Percentiles rank a stretch among this genome's conserved stretches.
phyloP scores from a whole-genome alignment of 1,140 invertebrate species.

The Hyphantria cunea region DNA sequence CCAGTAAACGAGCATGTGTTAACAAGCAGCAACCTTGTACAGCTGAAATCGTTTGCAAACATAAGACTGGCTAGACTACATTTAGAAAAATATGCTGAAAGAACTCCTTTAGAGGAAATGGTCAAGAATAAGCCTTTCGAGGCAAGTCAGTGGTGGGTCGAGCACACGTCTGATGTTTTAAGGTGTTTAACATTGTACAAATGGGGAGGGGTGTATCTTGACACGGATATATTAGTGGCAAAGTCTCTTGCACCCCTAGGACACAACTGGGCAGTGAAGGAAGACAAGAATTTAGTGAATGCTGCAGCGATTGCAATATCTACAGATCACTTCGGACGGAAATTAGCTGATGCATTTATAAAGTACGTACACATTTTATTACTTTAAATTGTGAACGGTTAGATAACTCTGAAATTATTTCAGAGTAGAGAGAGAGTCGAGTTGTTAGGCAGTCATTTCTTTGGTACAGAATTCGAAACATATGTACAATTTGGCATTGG shows the following conservation, averaged over 20 bases:
- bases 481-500: too few relatives aligned
- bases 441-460: too few relatives aligned
- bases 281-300: too few relatives aligned
- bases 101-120: slow-evolving; percentile 39
- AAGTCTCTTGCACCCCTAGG: slow-evolving; percentile 83
- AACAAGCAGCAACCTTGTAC: neutral
- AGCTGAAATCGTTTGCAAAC: neutral
- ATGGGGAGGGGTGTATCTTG: slow-evolving; percentile 90
- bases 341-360: too few relatives aligned
- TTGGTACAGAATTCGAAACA: too few relatives aligned
- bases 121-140: slow-evolving; percentile 77
- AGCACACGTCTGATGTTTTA: slow-evolving; percentile 86
- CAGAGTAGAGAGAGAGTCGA: too few relatives aligned
- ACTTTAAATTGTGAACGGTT: too few relatives aligned
- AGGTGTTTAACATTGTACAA: slow-evolving; percentile 89
- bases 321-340: too few relatives aligned
- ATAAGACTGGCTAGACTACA: neutral
- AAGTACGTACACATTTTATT: too few relatives aligned
- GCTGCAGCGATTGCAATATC: too few relatives aligned
- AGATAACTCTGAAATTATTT: too few relatives aligned
- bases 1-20: neutral
- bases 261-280: slow-evolving; percentile 83
- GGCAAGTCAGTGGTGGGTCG: slow-evolving; percentile 80
- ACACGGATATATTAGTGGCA: slow-evolving; percentile 88
- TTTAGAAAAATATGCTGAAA: slow-evolving; percentile 36